Evolutionary conservation across 2,113 vertebrate species (phyloP).

Genomic region (Tiliqua scincoides): DNA sequence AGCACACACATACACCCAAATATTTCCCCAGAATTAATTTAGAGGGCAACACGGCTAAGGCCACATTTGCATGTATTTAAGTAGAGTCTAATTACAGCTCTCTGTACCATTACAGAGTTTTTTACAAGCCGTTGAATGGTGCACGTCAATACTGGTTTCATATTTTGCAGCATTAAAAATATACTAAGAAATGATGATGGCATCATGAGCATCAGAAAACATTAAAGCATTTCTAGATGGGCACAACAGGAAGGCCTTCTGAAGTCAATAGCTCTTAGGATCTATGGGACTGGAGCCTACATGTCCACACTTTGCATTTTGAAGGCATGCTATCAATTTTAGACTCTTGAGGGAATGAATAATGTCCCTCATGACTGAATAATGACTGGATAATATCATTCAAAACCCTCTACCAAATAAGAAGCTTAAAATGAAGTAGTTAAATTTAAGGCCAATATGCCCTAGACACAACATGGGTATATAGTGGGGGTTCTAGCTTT

Average conservation of each 20-base stretch:
- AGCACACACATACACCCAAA: neutral
- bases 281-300: neutral
- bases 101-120: slow-evolving; percentile 44
- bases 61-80: slow-evolving; percentile 17
- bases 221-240: neutral
- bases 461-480: too few species aligned
- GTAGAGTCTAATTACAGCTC: slow-evolving; percentile 38
- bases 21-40: slow-evolving; percentile 53
- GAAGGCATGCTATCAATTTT: neutral
- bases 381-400: too few species aligned
- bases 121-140: slow-evolving; percentile 14
- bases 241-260: neutral
- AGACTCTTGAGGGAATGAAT: neutral
- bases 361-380: too few species aligned
- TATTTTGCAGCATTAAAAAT: slow-evolving; percentile 3
- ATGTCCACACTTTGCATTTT: neutral
- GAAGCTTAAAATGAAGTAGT: too few species aligned
- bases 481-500: too few species aligned
- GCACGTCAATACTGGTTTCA: slow-evolving; percentile 20
- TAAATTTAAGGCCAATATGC: too few species aligned
- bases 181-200: neutral
- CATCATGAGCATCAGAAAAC: neutral
- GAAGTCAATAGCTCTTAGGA: neutral
- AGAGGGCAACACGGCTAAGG: slow-evolving; percentile 29
- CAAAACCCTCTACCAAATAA: too few species aligned